Percentiles rank a stretch among this genome's conserved stretches.
Conservation (phyloP, 2,113 vertebrate species). For the Amblyopsis rosae region DNA sequence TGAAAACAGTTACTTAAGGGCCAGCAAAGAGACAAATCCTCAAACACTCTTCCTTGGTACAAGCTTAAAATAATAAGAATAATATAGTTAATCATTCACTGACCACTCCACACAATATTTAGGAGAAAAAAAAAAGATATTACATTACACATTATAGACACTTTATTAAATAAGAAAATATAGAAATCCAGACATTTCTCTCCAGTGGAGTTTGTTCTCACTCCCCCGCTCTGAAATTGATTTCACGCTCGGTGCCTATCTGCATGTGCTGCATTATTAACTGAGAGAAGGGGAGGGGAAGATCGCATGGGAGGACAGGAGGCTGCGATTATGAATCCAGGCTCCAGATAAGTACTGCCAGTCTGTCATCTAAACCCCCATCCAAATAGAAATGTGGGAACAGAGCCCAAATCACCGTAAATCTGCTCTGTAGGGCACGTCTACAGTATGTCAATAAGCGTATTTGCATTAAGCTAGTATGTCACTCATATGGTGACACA, state of each 20-base stretch:
- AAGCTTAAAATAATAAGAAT: slow-evolving; percentile 15
- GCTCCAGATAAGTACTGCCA: slow-evolving; percentile 31
- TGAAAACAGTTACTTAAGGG: slow-evolving; percentile 1
- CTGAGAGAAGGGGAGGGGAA: slow-evolving; percentile 43
- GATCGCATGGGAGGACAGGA: slow-evolving; percentile 51
- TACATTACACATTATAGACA: slow-evolving; percentile 44
- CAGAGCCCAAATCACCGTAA: slow-evolving; percentile 31
- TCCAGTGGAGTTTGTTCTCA: slow-evolving; percentile 63
- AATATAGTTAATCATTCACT: slow-evolving; percentile 6
- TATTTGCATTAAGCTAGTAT: background rate
- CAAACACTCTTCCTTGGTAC: background rate
- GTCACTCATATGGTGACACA: too few relatives aligned
- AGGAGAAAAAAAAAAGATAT: slow-evolving; percentile 50
- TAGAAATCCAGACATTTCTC: slow-evolving; percentile 65
- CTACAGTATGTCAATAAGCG: slow-evolving; percentile 3
- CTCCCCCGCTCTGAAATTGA: slow-evolving; percentile 70
- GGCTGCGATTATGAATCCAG: slow-evolving; percentile 43
- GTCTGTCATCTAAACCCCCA: slow-evolving; percentile 34
- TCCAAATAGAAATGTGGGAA: slow-evolving; percentile 34
- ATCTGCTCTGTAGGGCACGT: slow-evolving; percentile 9
- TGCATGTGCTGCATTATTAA: slow-evolving; percentile 69
- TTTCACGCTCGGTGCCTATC: slow-evolving; percentile 69
- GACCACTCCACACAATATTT: slow-evolving; percentile 35
- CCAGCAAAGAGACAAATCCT: background rate
- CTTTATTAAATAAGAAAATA: slow-evolving; percentile 67